Conservation (phyloP, 1,140 invertebrate genomes). For the Drosophila ogumai region DNA sequence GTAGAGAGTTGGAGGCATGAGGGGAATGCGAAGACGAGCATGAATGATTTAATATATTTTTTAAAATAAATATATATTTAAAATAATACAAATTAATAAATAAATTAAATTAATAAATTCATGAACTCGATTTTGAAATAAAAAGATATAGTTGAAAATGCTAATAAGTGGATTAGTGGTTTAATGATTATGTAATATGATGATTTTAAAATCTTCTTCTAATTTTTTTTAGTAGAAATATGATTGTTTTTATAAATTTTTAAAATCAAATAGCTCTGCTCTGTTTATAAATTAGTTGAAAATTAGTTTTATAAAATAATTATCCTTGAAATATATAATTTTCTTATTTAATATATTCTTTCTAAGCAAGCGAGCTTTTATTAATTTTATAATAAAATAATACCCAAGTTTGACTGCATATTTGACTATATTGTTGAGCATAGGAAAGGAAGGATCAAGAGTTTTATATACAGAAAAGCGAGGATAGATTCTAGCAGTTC, state of each 20-base stretch:
- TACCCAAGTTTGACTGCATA: background rate
- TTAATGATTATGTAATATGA: background rate
- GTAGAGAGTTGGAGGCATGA: slow-evolving; percentile 27
- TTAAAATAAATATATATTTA: too few relatives aligned
- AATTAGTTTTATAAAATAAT: background rate
- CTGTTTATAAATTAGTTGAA: background rate
- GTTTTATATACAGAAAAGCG: slow-evolving; percentile 23
- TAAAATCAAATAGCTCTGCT: background rate
- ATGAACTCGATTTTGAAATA: background rate
- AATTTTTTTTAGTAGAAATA: background rate
- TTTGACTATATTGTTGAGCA: background rate
- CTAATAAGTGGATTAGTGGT: background rate
- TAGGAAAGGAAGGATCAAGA: background rate
- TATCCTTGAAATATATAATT: background rate
- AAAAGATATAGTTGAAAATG: background rate
- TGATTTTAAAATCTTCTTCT: background rate
- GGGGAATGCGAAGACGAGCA: slow-evolving; percentile 42
- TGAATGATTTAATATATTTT: slow-evolving; percentile 37
- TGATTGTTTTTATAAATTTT: background rate
- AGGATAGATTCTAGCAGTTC: slow-evolving; percentile 22
- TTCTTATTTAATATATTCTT: background rate
- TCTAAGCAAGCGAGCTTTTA: background rate
- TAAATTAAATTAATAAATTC: background rate
- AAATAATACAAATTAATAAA: background rate
- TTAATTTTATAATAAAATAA: background rate